Evolutionary conservation across 92 coral and sea anemone species (phyloP).

Genomic region (Virgularia gustaviana): DNA sequence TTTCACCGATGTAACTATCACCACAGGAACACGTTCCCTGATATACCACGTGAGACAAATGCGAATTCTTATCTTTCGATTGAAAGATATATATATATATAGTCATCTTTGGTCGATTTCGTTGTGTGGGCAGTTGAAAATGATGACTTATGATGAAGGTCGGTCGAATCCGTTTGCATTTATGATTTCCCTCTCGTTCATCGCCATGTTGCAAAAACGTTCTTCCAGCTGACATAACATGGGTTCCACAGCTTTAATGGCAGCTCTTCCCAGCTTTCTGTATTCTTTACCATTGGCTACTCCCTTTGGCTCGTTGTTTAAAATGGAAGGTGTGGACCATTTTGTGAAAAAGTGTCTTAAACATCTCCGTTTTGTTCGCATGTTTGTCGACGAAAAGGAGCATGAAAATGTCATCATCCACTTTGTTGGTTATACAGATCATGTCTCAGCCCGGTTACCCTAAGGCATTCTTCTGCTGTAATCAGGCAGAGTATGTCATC

Average conservation of each 20-base stretch:
- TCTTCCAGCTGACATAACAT: neutral
- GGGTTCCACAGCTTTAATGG: neutral
- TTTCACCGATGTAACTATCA: no score
- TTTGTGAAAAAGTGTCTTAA: slow-evolving; percentile 4
- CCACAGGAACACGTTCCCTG: no score
- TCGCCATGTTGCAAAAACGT: slow-evolving; percentile 2
- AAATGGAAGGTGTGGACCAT: neutral
- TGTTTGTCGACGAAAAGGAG: neutral
- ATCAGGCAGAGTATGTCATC: neutral
- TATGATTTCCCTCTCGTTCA: neutral
- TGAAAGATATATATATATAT: no score
- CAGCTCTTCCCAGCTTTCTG: neutral
- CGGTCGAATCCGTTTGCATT: no score
- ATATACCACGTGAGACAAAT: no score
- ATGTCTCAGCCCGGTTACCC: neutral
- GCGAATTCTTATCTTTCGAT: no score
- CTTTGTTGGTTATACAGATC: neutral
- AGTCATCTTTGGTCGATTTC: no score
- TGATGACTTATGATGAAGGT: no score
- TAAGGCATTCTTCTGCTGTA: neutral
- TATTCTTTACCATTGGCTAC: slow-evolving; percentile 7
- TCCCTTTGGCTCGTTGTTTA: neutral
- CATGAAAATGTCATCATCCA: neutral
- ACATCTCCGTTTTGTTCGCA: neutral
- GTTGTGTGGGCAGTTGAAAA: no score